Evolutionary conservation across 1,140 invertebrate species (phyloP).

Genomic region (Bombus affinis): DNA sequence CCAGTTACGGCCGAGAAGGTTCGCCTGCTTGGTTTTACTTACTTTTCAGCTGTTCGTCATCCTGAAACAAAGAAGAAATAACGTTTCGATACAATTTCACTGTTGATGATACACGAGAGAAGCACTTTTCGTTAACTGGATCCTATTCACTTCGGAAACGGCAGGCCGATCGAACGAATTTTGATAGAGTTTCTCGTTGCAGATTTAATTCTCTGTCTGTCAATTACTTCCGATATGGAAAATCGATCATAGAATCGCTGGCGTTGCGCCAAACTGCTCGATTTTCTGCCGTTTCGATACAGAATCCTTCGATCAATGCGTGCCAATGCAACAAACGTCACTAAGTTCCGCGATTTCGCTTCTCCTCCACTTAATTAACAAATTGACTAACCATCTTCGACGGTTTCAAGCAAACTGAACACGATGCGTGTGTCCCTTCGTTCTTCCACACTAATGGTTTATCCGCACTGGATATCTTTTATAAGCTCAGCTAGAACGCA

Average conservation of each 20-base stretch:
- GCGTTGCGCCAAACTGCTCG: neutral
- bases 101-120: no score
- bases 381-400: slow-evolving; percentile 48
- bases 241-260: slow-evolving; percentile 19
- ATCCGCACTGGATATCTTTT: slow-evolving; percentile 73
- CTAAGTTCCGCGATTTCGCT: neutral
- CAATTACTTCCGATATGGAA: slow-evolving; percentile 17
- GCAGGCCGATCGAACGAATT: neutral
- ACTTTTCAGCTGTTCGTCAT: slow-evolving; percentile 86
- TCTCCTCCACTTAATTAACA: neutral
- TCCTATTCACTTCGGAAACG: neutral
- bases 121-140: neutral
- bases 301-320: slow-evolving; percentile 6
- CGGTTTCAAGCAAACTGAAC: neutral
- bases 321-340: neutral
- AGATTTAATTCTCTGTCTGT: slow-evolving; percentile 20
- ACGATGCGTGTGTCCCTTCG: slow-evolving; percentile 33
- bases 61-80: slow-evolving; percentile 81
- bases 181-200: neutral
- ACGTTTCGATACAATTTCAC: neutral
- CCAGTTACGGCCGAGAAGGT: neutral
- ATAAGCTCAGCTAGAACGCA: slow-evolving; percentile 69
- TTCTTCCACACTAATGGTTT: slow-evolving; percentile 68
- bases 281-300: neutral
- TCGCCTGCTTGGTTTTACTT: slow-evolving; percentile 74